Conservation (phyloP, 2,113 vertebrate genomes). For the Brachypteracias leptosomus region DNA sequence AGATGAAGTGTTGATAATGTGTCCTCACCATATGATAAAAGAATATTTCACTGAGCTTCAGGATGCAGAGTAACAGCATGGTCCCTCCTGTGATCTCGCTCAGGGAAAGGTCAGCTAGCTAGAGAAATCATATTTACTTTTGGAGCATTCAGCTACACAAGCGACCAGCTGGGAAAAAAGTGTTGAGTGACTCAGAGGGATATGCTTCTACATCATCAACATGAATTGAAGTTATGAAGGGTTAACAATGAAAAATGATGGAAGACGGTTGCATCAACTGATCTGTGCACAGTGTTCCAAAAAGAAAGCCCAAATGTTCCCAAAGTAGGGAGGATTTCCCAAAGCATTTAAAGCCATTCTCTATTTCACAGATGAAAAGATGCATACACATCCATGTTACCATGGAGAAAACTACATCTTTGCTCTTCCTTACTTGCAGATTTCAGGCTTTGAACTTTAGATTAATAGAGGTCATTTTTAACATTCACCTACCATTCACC, state of each 20-base stretch:
- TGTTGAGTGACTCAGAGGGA: background rate
- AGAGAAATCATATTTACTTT: constrained; percentile 45
- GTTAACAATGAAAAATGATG: constrained; percentile 34
- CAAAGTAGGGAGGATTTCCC: constrained; percentile 42
- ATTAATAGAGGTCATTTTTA: constrained; percentile 46
- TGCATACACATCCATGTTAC: constrained; percentile 1
- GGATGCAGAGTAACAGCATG: constrained; percentile 11
- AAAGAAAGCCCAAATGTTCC: constrained; percentile 29
- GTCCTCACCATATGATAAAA: background rate
- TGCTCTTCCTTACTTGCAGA: background rate
- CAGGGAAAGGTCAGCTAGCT: constrained; percentile 19
- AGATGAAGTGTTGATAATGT: background rate
- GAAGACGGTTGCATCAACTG: constrained; percentile 5
- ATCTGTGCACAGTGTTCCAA: constrained; percentile 5
- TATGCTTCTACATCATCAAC: background rate
- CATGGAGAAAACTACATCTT: constrained; percentile 28
- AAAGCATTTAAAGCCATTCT: constrained; percentile 37
- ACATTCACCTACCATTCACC: constrained; percentile 6
- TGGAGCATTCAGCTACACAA: constrained; percentile 19
- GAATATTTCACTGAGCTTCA: background rate
- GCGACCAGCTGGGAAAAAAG: constrained; percentile 40
- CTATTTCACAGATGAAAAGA: constrained; percentile 31
- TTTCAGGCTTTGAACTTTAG: constrained; percentile 44
- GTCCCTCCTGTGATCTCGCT: background rate
- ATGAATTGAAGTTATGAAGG: constrained; percentile 24